Evolutionary conservation across 2,888 invertebrate genomes (phyloP).

Genomic region (Leptinotarsa juncta): DNA sequence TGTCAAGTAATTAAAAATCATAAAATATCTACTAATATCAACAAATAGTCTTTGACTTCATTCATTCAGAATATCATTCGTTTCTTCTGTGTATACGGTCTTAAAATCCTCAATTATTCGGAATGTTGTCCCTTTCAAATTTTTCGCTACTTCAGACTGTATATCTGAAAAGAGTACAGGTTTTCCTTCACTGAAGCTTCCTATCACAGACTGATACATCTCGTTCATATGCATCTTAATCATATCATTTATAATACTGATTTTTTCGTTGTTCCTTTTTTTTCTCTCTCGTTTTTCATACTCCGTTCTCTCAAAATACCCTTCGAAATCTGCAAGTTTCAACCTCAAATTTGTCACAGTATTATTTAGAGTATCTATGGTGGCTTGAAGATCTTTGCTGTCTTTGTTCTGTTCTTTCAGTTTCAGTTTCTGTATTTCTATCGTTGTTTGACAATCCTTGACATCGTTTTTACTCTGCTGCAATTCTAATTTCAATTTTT

Average conservation of each 20-base stretch:
- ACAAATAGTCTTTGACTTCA: background rate
- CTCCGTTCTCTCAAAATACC: constrained; percentile 34
- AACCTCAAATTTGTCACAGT: constrained; percentile 42
- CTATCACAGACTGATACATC: constrained; percentile 57
- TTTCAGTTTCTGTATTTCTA: constrained; percentile 42
- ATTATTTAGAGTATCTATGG: constrained; percentile 39
- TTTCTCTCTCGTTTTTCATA: constrained; percentile 34
- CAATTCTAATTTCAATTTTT: constrained; percentile 36
- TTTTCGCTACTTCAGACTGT: constrained; percentile 42
- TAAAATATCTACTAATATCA: background rate
- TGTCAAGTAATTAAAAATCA: background rate
- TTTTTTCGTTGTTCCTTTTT: constrained; percentile 24
- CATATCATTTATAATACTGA: constrained; percentile 39
- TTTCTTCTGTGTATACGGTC: background rate
- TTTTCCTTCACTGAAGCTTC: constrained; percentile 45
- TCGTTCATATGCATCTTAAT: constrained; percentile 59
- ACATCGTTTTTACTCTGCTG: constrained; percentile 36
- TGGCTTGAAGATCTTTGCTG: constrained; percentile 31
- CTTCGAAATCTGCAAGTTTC: constrained; percentile 42
- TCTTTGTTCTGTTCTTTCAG: constrained; percentile 43
- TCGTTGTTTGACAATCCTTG: constrained; percentile 36
- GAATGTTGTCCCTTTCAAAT: constrained; percentile 46
- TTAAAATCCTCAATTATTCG: constrained; percentile 38
- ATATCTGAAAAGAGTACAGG: constrained; percentile 40
- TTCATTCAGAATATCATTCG: background rate